These are phyloP conservation scores for Cyprinus carpio DNA, from an alignment of 2,113 vertebrate genomes.

Conservation along the genomic window DNA sequence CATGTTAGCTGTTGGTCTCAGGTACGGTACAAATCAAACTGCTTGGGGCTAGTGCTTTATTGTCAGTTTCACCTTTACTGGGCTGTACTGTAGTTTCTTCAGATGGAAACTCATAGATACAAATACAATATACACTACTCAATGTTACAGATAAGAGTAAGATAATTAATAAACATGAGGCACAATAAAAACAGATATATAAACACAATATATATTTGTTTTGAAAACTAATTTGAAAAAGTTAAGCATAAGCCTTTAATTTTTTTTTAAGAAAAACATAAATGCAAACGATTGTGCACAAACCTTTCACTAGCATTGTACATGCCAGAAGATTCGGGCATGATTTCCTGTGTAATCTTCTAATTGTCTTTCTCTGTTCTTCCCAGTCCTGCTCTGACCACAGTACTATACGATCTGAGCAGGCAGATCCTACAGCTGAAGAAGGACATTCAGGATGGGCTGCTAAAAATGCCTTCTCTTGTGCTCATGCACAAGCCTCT, in stretches of 20 bases:
- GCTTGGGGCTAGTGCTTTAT: not conserved
- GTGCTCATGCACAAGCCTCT: conserved; percentile 98
- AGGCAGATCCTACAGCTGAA: conserved; percentile 96
- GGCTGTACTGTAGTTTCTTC: no score
- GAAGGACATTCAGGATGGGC: conserved; percentile 98
- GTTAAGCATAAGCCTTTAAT: not conserved
- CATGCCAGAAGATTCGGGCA: not conserved
- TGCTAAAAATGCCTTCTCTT: conserved; percentile 97
- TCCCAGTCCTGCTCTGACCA: conserved; percentile 89
- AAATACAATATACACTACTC: no score
- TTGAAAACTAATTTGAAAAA: not conserved
- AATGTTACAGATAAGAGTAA: no score
- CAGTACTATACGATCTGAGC: conserved; percentile 96
- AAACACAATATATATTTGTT: not conserved
- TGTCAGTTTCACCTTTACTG: not conserved
- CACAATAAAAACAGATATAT: no score
- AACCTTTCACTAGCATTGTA: not conserved
- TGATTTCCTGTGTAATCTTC: not conserved
- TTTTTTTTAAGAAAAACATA: not conserved
- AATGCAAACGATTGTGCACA: not conserved
- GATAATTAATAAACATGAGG: no score
- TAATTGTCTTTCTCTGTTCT: not conserved
- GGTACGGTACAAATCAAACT: conserved; percentile 80
- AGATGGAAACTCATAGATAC: no score
- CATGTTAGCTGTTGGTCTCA: conserved; percentile 96